phyloP scores from a whole-genome alignment of 2,888 invertebrate species.

The Macaria liturata region DNA sequence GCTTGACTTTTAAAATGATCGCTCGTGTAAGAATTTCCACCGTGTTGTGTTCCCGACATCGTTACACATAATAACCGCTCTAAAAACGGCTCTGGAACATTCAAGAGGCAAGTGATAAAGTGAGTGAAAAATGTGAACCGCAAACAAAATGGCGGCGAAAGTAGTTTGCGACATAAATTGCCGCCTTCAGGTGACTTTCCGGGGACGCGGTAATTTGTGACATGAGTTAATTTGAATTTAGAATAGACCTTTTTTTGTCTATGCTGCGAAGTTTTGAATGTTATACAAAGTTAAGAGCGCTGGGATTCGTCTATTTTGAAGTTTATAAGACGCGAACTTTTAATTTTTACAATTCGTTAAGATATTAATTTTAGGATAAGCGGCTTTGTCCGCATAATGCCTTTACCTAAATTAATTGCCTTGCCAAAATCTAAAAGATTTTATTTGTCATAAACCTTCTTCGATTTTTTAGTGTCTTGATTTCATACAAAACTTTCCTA shows the following conservation, averaged over 20 bases:
- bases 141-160: constrained; percentile 11
- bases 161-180: constrained; percentile 11
- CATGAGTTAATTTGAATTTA: constrained; percentile 10
- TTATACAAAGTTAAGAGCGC: not conserved
- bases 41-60: constrained; percentile 13
- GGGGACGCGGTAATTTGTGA: not conserved
- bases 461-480: too few species aligned
- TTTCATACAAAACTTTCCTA: too few species aligned
- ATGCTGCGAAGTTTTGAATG: constrained; percentile 3
- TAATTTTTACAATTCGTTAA: too few species aligned
- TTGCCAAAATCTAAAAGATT: too few species aligned
- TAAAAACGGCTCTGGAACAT: constrained; percentile 16
- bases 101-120: constrained; percentile 24
- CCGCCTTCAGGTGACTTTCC: constrained; percentile 6
- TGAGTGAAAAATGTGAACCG: constrained; percentile 19
- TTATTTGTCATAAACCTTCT: too few species aligned
- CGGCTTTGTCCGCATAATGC: too few species aligned
- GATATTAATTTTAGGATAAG: too few species aligned
- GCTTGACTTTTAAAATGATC: too few species aligned
- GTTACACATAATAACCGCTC: constrained; percentile 22
- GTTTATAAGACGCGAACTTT: too few species aligned
- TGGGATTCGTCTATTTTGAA: too few species aligned
- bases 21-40: not conserved
- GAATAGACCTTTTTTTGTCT: constrained; percentile 9
- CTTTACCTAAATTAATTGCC: too few species aligned